These are phyloP conservation scores for Enteromius unitaeniatus DNA, from an alignment of 2,797 vertebrate species.

Conservation along the genomic window DNA sequence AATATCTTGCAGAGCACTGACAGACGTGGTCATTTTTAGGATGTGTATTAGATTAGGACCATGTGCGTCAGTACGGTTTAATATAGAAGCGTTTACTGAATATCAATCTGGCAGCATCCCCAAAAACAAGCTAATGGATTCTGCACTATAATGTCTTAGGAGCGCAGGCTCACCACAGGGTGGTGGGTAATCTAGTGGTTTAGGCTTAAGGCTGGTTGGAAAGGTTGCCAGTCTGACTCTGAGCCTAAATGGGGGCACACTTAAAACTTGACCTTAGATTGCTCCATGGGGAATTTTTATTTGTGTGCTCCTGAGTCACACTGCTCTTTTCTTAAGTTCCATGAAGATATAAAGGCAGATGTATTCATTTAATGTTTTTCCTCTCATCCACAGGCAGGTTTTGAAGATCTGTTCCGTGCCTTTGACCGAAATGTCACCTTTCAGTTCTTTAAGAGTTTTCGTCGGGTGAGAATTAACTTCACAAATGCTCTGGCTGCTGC, in stretches of 20 bases:
- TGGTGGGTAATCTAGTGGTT: background rate
- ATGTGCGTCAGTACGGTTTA: slow-evolving; percentile 57
- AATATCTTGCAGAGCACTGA: slow-evolving; percentile 41
- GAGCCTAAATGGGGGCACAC: background rate
- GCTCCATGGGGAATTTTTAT: background rate
- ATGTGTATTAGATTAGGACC: slow-evolving; percentile 59
- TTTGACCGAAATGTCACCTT: slow-evolving; percentile 91
- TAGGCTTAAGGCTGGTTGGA: slow-evolving; percentile 6
- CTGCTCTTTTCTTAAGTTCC: background rate
- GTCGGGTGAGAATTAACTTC: slow-evolving; percentile 92
- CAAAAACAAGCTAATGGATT: slow-evolving; percentile 27
- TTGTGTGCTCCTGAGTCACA: background rate
- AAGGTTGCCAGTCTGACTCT: background rate
- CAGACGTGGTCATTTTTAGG: slow-evolving; percentile 53
- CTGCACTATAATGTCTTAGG: background rate
- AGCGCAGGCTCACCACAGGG: background rate
- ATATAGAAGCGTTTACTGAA: slow-evolving; percentile 56
- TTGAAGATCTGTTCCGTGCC: slow-evolving; percentile 89
- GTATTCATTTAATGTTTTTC: slow-evolving; percentile 1
- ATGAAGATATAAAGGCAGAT: background rate
- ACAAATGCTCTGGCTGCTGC: slow-evolving; percentile 88
- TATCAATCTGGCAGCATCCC: slow-evolving; percentile 40
- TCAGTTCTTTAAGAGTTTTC: slow-evolving; percentile 97
- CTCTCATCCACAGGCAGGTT: slow-evolving; percentile 78
- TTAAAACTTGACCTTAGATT: slow-evolving; percentile 5